A percentile compares a stretch with the other conserved stretches of the same genome.
phyloP scores from a whole-genome alignment of 2,888 invertebrate genomes.

The Volucella zonaria region DNA sequence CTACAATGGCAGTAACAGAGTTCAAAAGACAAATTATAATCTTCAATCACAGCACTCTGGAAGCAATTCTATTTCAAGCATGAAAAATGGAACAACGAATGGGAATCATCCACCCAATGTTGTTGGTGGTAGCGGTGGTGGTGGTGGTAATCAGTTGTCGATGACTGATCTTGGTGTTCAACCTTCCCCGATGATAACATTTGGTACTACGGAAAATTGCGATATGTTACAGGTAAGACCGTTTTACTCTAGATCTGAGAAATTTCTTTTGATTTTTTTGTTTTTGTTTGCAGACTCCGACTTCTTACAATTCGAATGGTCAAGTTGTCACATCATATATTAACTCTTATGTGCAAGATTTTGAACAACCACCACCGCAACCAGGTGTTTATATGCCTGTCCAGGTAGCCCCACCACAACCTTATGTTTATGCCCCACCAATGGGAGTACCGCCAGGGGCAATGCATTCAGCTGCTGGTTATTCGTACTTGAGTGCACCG shows the following conservation, averaged over 20 bases:
- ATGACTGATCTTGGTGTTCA: conserved; percentile 71
- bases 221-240: conserved; percentile 55
- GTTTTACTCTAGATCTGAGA: background rate
- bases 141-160: conserved; percentile 36
- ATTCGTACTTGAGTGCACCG: conserved; percentile 69
- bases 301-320: conserved; percentile 65
- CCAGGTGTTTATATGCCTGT: conserved; percentile 75
- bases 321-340: conserved; percentile 62
- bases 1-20: conserved; percentile 27
- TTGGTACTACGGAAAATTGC: conserved; percentile 51
- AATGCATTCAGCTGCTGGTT: conserved; percentile 68
- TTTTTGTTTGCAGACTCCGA: conserved; percentile 63
- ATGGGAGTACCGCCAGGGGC: conserved; percentile 64
- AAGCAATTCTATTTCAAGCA: conserved; percentile 47
- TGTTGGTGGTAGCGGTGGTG: conserved; percentile 38
- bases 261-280: background rate
- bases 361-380: conserved; percentile 63
- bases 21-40: conserved; percentile 44
- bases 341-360: conserved; percentile 67
- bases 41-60: conserved; percentile 11
- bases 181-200: conserved; percentile 72
- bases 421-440: conserved; percentile 76
- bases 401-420: conserved; percentile 74
- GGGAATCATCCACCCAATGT: conserved; percentile 37
- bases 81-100: conserved; percentile 32